Evolutionary conservation across 2,797 vertebrate species (phyloP).

Genomic region (Podarcis lilfordi): DNA sequence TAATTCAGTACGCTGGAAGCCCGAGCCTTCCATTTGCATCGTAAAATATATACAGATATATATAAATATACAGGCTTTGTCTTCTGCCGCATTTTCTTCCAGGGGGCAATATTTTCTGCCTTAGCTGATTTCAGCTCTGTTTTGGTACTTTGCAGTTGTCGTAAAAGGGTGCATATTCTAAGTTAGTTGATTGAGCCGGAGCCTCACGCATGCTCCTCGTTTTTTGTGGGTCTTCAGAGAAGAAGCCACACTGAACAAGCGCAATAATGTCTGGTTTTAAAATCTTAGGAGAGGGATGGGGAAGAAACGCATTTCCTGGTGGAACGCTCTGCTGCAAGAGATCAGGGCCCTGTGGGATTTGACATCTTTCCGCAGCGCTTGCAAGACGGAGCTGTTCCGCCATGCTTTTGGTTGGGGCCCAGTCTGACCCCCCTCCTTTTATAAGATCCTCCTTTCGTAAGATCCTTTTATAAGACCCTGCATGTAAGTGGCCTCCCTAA

Average conservation of each 20-base stretch:
- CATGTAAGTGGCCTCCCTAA: too few species aligned
- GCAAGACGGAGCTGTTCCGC: too few species aligned
- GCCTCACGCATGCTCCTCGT: background rate
- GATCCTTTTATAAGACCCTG: too few species aligned
- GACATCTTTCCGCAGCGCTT: too few species aligned
- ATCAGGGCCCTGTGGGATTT: too few species aligned
- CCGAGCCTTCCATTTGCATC: constrained; percentile 46
- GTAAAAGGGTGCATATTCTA: constrained; percentile 24
- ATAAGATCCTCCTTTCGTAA: too few species aligned
- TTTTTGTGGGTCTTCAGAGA: background rate
- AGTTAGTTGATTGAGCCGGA: background rate
- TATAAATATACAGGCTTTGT: constrained; percentile 59
- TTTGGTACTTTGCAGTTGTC: background rate
- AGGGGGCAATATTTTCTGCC: constrained; percentile 69
- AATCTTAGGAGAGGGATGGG: too few species aligned
- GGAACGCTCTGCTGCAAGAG: too few species aligned
- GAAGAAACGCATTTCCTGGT: too few species aligned
- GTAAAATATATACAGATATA: constrained; percentile 46
- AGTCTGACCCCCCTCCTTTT: too few species aligned
- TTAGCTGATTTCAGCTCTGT: constrained; percentile 23
- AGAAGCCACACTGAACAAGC: background rate
- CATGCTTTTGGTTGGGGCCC: too few species aligned
- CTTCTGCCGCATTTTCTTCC: constrained; percentile 51
- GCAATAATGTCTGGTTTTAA: too few species aligned
- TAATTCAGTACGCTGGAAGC: constrained; percentile 58